Evolutionary conservation across 2,888 invertebrate species (phyloP).

Genomic region (Nineta flava): DNA sequence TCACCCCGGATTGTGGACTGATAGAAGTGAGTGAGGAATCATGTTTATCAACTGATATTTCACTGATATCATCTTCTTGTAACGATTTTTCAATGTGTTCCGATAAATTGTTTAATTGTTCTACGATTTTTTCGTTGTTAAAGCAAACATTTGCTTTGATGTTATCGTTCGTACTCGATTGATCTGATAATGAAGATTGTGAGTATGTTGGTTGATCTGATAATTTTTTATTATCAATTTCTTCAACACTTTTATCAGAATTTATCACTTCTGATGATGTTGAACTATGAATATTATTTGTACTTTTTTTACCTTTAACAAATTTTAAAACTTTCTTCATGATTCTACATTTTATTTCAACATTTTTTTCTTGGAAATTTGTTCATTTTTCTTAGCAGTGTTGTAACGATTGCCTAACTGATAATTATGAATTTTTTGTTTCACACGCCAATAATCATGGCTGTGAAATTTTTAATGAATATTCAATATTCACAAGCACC

Average conservation of each 20-base stretch:
- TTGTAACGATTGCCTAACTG: too few species aligned
- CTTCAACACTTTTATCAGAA: background rate
- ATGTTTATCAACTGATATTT: constrained; percentile 1
- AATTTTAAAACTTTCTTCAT: constrained; percentile 6
- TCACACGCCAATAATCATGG: too few species aligned
- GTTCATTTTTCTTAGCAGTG: too few species aligned
- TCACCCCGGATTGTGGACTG: constrained; percentile 4
- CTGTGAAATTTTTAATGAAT: too few species aligned
- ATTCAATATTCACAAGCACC: too few species aligned
- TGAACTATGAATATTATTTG: background rate
- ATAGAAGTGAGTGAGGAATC: background rate
- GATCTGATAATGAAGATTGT: background rate
- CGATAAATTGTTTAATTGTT: background rate
- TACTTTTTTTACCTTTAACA: constrained; percentile 2
- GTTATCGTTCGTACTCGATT: background rate
- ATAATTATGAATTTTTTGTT: too few species aligned
- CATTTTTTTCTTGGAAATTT: too few species aligned
- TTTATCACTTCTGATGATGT: background rate
- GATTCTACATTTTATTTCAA: background rate
- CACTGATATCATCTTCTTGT: constrained; percentile 2
- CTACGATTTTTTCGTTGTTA: background rate
- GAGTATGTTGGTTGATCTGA: background rate
- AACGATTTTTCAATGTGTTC: background rate
- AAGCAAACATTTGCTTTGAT: background rate
- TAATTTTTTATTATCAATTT: constrained; percentile 1